phyloP scores from a whole-genome alignment of 2,797 vertebrate genomes.

The Liasis olivaceus region DNA sequence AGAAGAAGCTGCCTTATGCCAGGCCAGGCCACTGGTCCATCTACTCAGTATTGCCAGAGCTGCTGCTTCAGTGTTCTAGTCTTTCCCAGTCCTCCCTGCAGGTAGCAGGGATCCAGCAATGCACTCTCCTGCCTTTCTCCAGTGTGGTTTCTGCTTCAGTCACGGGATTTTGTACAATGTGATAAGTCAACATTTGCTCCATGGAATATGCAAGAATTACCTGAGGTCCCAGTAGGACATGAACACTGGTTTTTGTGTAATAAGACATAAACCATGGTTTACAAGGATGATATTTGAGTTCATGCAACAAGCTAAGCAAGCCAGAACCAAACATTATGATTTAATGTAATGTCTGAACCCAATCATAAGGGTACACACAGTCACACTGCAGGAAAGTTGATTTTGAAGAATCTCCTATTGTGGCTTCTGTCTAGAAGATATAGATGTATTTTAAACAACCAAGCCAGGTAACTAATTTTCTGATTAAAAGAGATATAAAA shows the following conservation, averaged over 20 bases:
- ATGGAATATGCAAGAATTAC: not conserved
- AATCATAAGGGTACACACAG: not conserved
- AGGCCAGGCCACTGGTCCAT: not conserved
- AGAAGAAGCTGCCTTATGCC: not conserved
- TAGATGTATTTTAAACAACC: not conserved
- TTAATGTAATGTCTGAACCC: too few species aligned
- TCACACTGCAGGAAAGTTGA: not conserved
- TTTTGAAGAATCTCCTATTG: not conserved
- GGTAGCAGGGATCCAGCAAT: not conserved
- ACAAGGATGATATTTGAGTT: not conserved
- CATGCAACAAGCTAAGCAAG: too few species aligned
- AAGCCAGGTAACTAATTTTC: not conserved
- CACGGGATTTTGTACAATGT: not conserved
- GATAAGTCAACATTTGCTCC: not conserved
- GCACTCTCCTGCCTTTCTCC: not conserved
- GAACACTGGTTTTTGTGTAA: not conserved
- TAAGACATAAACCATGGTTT: not conserved
- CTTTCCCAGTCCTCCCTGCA: not conserved
- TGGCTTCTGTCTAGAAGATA: not conserved
- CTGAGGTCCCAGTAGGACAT: not conserved
- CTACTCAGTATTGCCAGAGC: not conserved
- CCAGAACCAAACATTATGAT: too few species aligned
- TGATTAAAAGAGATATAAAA: too few species aligned
- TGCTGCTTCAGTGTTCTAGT: not conserved
- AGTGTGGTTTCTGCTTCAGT: not conserved